These are phyloP conservation scores for Mustela nigripes DNA, from an alignment of 2,113 vertebrate genomes.

Conservation along the genomic window DNA sequence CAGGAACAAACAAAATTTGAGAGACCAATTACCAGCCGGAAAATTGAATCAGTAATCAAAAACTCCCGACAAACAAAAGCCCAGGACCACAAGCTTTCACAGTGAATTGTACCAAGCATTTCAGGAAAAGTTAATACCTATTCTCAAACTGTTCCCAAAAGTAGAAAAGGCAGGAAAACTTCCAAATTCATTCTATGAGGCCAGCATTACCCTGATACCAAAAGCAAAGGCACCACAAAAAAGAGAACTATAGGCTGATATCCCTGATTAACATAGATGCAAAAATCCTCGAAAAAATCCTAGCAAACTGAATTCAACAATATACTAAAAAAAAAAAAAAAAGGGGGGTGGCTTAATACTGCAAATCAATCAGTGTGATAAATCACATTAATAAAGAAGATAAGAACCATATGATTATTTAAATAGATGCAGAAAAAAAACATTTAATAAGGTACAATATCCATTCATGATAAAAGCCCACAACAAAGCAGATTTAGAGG, in stretches of 20 bases:
- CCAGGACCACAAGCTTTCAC: background rate
- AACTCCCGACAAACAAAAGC: background rate
- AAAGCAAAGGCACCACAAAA: background rate
- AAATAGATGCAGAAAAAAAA: background rate
- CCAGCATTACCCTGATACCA: background rate
- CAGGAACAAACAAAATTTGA: background rate
- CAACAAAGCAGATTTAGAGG: background rate
- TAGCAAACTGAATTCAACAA: background rate
- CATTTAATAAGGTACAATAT: too few species aligned
- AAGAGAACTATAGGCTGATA: background rate
- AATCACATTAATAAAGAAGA: background rate
- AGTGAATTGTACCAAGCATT: background rate
- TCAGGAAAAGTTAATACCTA: background rate
- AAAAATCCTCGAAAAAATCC: background rate
- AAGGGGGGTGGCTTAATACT: background rate
- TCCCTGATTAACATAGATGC: background rate
- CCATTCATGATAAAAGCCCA: too few species aligned
- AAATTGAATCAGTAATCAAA: background rate
- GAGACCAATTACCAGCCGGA: background rate
- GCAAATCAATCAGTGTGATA: background rate
- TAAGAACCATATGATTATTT: background rate
- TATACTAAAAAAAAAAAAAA: background rate
- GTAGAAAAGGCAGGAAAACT: background rate
- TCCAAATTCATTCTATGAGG: background rate
- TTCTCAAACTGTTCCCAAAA: background rate